These are phyloP conservation scores for Acrossocheilus wenchowensis DNA, from an alignment of 2,797 vertebrate genomes.

Conservation along the genomic window DNA sequence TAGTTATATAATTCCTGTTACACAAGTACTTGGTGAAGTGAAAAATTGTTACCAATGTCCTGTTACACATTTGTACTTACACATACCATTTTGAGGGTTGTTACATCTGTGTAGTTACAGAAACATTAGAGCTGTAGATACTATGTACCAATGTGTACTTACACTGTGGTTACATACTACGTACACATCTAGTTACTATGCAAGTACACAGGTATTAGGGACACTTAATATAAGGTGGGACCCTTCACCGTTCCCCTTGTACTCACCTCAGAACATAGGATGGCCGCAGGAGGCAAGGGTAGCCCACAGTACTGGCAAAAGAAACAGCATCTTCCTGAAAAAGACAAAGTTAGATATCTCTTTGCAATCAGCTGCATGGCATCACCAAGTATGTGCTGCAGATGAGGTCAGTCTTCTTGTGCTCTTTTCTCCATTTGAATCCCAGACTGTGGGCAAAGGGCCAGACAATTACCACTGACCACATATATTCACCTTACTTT, in stretches of 20 bases:
- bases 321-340: conserved; percentile 88
- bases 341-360: conserved; percentile 5
- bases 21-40: too few relatives aligned
- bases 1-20: too few relatives aligned
- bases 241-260: neutral
- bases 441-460: neutral
- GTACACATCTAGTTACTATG: too few relatives aligned
- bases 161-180: too few relatives aligned
- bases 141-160: too few relatives aligned
- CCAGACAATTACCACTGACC: conserved; percentile 17
- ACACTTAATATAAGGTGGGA: too few relatives aligned
- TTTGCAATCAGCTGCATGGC: neutral
- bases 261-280: conserved; percentile 93
- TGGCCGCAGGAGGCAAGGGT: conserved; percentile 91
- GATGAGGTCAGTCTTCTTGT: conserved; percentile 14
- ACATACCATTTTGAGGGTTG: too few relatives aligned
- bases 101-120: too few relatives aligned
- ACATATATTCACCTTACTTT: conserved; percentile 22
- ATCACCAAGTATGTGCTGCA: neutral
- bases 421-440: conserved; percentile 20
- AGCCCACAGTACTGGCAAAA: conserved; percentile 87
- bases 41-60: too few relatives aligned
- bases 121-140: too few relatives aligned
- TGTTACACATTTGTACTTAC: too few relatives aligned
- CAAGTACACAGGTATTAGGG: too few relatives aligned